Percentiles rank a stretch among this genome's conserved stretches.
These are phyloP conservation scores for Pogonophryne albipinna DNA, from an alignment of 2,797 vertebrate species.

Conservation along the genomic window DNA sequence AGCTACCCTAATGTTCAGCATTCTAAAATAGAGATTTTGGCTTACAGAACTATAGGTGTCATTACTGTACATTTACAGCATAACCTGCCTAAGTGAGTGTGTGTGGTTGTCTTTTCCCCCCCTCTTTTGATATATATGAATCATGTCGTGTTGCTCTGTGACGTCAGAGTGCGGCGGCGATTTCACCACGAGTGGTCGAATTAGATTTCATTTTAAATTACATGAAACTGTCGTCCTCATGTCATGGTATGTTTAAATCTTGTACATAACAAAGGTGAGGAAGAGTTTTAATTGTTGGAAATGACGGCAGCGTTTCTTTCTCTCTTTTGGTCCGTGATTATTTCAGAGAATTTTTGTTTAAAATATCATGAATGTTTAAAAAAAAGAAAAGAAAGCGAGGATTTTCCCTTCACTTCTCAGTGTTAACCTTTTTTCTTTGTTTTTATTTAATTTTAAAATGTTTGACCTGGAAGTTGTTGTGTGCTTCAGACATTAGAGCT, in stretches of 20 bases:
- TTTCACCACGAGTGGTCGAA: conserved; percentile 71
- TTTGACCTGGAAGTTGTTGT: conserved; percentile 41
- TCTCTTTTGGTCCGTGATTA: conserved; percentile 51
- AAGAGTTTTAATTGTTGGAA: conserved; percentile 66
- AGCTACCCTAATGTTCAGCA: conserved; percentile 77
- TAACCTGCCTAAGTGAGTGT: conserved; percentile 87
- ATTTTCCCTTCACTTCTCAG: conserved; percentile 64
- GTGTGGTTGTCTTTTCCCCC: conserved; percentile 63
- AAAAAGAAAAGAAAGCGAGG: conserved; percentile 39
- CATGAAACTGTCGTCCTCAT: conserved; percentile 68
- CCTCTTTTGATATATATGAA: conserved; percentile 73
- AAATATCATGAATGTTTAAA: conserved; percentile 68
- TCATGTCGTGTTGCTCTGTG: conserved; percentile 77
- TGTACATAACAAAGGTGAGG: conserved; percentile 83
- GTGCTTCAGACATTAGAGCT: conserved; percentile 48
- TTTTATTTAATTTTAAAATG: conserved; percentile 6
- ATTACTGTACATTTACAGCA: conserved; percentile 88
- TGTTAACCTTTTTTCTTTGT: conserved; percentile 50
- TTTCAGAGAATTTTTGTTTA: conserved; percentile 63
- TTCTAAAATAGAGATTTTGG: conserved; percentile 78
- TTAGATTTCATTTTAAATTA: conserved; percentile 74
- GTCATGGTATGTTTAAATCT: conserved; percentile 78
- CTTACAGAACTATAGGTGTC: conserved; percentile 82
- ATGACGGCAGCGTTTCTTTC: conserved; percentile 59
- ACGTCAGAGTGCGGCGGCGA: conserved; percentile 67